A percentile compares a stretch with the other conserved stretches of the same genome.
phyloP scores from a whole-genome alignment of 2,113 vertebrate genomes.

The Limanda limanda region DNA sequence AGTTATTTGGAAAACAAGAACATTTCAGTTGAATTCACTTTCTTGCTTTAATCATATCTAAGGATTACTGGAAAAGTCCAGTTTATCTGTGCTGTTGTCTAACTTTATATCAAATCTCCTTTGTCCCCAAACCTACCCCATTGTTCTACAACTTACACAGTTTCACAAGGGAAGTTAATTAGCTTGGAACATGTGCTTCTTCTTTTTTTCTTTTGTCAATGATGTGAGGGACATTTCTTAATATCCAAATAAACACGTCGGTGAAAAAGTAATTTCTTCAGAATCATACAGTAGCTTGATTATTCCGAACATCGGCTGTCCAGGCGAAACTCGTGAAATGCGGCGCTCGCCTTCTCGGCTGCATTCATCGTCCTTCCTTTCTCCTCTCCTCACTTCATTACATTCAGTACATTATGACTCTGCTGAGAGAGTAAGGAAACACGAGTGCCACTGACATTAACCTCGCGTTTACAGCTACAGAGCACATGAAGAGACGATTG shows the following conservation, averaged over 20 bases:
- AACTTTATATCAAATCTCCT: not conserved
- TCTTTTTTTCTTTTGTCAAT: not conserved
- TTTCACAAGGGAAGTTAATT: conserved; percentile 7
- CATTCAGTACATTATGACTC: conserved; percentile 67
- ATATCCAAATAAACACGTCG: conserved; percentile 8
- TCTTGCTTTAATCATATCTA: not conserved
- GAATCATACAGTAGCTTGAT: conserved; percentile 1
- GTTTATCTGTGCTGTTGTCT: not conserved
- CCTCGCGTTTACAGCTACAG: conserved; percentile 44
- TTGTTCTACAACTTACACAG: not conserved
- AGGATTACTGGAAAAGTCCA: not conserved
- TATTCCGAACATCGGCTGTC: conserved; percentile 25
- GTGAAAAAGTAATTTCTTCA: conserved; percentile 14
- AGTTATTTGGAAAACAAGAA: too few species aligned
- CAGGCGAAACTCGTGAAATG: conserved; percentile 1
- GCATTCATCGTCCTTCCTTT: conserved; percentile 54
- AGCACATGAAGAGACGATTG: not conserved
- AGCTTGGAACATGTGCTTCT: not conserved
- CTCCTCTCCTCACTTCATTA: conserved; percentile 67
- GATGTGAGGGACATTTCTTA: not conserved
- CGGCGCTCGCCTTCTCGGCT: conserved; percentile 15
- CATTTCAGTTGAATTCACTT: not conserved
- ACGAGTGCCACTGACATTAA: conserved; percentile 40
- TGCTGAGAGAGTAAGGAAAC: conserved; percentile 54
- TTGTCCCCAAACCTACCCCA: not conserved